phyloP scores from a whole-genome alignment of 2,888 invertebrate species.

The Eucera pruinosa region DNA sequence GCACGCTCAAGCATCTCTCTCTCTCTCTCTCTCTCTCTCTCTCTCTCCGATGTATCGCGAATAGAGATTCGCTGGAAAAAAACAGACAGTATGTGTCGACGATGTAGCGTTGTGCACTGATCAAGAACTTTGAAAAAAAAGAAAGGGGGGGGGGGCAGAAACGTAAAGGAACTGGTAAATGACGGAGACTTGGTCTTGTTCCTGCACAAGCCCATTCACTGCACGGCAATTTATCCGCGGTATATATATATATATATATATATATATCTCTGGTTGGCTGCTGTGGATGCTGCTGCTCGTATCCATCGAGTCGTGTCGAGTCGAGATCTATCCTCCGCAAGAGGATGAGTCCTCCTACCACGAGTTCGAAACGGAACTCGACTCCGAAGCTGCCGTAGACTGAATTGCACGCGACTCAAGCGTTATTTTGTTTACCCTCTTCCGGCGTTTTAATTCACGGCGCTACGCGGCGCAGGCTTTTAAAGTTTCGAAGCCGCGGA shows the following conservation, averaged over 20 bases:
- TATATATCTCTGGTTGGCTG: constrained; percentile 6
- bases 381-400: constrained; percentile 11
- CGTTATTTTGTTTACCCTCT: constrained; percentile 74
- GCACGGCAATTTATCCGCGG: constrained; percentile 18
- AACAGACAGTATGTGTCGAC: not conserved
- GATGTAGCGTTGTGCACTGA: no score
- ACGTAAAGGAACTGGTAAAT: constrained; percentile 42
- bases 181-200: constrained; percentile 45
- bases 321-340: constrained; percentile 16
- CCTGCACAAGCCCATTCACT: not conserved
- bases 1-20: constrained; percentile 1
- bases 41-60: not conserved
- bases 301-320: constrained; percentile 21
- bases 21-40: not conserved
- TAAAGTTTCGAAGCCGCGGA: constrained; percentile 66
- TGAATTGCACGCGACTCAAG: constrained; percentile 67
- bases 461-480: constrained; percentile 65
- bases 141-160: not conserved
- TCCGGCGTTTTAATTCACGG: constrained; percentile 72
- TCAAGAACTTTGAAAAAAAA: not conserved
- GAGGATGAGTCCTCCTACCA: constrained; percentile 10
- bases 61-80: not conserved
- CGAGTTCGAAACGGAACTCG: constrained; percentile 22
- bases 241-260: not conserved
- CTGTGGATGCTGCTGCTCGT: constrained; percentile 10